Evolutionary conservation across 2,797 vertebrate genomes (phyloP).

Genomic region (Etheostoma nigrum): DNA sequence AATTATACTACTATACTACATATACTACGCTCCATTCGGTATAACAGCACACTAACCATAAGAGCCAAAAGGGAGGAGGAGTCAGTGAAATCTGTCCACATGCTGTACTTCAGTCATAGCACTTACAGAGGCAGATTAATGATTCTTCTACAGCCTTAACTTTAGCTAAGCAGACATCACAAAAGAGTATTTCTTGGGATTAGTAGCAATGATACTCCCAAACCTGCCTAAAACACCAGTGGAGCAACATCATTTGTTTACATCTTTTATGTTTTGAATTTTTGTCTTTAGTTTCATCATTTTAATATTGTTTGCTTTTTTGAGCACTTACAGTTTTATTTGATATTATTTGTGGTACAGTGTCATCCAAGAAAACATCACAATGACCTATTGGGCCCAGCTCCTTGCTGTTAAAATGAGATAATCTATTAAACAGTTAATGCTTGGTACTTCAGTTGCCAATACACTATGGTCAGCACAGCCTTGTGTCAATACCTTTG

Average conservation of each 20-base stretch:
- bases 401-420: constrained; percentile 40
- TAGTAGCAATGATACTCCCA: constrained; percentile 30
- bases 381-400: constrained; percentile 33
- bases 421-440: constrained; percentile 24
- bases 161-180: constrained; percentile 40
- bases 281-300: constrained; percentile 50
- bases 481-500: constrained; percentile 45
- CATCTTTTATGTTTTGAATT: constrained; percentile 56
- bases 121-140: constrained; percentile 66
- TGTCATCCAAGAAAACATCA: constrained; percentile 46
- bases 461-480: constrained; percentile 44
- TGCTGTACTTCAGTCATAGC: constrained; percentile 55
- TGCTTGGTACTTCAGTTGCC: constrained; percentile 50
- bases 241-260: constrained; percentile 72
- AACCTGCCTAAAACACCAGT: constrained; percentile 45
- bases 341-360: constrained; percentile 34
- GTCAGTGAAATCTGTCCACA: constrained; percentile 38
- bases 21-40: constrained; percentile 38
- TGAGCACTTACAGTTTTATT: constrained; percentile 71
- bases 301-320: constrained; percentile 57
- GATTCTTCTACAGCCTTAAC: constrained; percentile 63
- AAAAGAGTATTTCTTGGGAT: constrained; percentile 45
- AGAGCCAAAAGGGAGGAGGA: constrained; percentile 8
- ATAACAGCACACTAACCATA: constrained; percentile 42
- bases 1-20: constrained; percentile 20